A percentile compares a stretch with the other conserved stretches of the same genome.
Conservation (phyloP, 2,113 vertebrate species). For the Turnix velox region DNA sequence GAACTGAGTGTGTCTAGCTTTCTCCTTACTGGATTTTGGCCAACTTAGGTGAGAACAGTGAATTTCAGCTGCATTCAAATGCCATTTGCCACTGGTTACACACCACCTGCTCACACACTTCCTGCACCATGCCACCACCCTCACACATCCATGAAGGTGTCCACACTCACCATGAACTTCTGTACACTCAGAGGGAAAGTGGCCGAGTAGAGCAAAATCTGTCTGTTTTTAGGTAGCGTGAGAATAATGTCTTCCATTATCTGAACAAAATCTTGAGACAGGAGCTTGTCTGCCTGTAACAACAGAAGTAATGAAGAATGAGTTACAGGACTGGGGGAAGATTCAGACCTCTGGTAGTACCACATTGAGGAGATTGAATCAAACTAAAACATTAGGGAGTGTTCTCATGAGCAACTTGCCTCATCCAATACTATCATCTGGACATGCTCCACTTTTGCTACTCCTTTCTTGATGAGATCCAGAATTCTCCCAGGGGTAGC, state of each 20-base stretch:
- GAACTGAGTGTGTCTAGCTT: background rate
- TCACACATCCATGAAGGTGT: fast-evolving
- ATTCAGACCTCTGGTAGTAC: background rate
- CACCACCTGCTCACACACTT: background rate
- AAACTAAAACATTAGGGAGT: background rate
- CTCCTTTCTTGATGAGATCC: slow-evolving; percentile 99
- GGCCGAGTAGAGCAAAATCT: slow-evolving; percentile 98
- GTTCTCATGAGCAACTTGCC: slow-evolving; percentile 68
- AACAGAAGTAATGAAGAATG: background rate
- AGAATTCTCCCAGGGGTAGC: slow-evolving; percentile 97
- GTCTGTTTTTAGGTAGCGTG: slow-evolving; percentile 94
- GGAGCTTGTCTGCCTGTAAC: slow-evolving; percentile 93
- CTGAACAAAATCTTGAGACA: slow-evolving; percentile 98
- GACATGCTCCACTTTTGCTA: slow-evolving; percentile 96
- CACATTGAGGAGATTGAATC: no score
- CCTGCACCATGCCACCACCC: fast-evolving
- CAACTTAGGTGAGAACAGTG: background rate
- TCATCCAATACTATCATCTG: slow-evolving; percentile 99
- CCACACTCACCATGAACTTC: slow-evolving; percentile 92
- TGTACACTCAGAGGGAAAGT: slow-evolving; percentile 98
- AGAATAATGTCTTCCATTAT: slow-evolving; percentile 99
- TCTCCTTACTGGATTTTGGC: background rate
- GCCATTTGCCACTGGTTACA: no score
- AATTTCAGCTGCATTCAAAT: background rate
- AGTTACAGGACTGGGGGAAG: background rate